Evolutionary conservation across 2,888 invertebrate species (phyloP).

Genomic region (Zhuqinia jingwanae): DNA sequence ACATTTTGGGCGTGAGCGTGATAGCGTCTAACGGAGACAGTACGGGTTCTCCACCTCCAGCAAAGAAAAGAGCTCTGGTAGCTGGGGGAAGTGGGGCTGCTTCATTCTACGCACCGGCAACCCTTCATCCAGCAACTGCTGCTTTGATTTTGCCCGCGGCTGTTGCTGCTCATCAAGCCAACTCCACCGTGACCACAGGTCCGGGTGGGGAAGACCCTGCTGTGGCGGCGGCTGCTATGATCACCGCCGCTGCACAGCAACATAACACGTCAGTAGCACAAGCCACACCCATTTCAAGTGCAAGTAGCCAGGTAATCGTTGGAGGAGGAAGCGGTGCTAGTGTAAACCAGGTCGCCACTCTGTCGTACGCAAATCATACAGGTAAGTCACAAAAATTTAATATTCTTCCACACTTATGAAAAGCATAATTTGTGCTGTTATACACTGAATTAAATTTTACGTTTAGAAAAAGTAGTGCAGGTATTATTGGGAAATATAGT

Average conservation of each 20-base stretch:
- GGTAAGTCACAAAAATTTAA: slow-evolving; percentile 8
- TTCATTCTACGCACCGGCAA: slow-evolving; percentile 54
- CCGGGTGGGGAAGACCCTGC: slow-evolving; percentile 22
- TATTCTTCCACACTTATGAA: no score
- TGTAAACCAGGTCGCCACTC: slow-evolving; percentile 1
- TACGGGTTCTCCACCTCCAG: slow-evolving; percentile 68
- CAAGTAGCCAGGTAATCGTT: neutral
- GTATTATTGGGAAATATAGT: no score
- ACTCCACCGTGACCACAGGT: neutral
- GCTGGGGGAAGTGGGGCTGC: slow-evolving; percentile 45
- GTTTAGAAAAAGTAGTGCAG: no score
- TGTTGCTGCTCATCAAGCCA: slow-evolving; percentile 37
- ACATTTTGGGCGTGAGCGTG: slow-evolving; percentile 55
- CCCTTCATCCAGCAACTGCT: slow-evolving; percentile 43
- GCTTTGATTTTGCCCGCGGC: slow-evolving; percentile 53
- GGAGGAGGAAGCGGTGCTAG: neutral
- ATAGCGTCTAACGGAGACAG: slow-evolving; percentile 60
- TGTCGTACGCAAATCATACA: slow-evolving; percentile 56
- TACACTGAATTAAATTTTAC: no score
- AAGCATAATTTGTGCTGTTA: no score
- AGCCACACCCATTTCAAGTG: slow-evolving; percentile 52
- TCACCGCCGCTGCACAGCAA: slow-evolving; percentile 27
- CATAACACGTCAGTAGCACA: slow-evolving; percentile 27
- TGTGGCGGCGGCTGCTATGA: slow-evolving; percentile 36
- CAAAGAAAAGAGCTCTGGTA: slow-evolving; percentile 52